phyloP scores from a whole-genome alignment of 2,113 vertebrate species.

The Eubucco bourcierii region DNA sequence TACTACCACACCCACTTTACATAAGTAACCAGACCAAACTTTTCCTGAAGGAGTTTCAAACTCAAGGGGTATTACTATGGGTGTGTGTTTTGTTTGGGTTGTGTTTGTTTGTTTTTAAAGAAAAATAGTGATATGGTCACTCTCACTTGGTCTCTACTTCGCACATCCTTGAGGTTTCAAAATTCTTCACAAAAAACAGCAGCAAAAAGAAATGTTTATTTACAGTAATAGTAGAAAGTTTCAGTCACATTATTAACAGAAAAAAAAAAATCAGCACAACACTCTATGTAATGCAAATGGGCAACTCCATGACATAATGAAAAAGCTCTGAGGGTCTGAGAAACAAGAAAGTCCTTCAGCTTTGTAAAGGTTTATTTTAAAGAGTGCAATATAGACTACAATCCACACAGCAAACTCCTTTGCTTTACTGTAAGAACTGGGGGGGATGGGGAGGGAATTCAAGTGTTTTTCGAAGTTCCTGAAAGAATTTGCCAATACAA shows the following conservation, averaged over 20 bases:
- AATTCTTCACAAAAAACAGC: not conserved
- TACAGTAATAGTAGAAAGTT: not conserved
- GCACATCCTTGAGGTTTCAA: not conserved
- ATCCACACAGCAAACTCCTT: not conserved
- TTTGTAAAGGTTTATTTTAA: not conserved
- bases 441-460: not conserved
- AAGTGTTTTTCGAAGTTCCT: not conserved
- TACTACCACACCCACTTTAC: not conserved
- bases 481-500: not conserved
- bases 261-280: not conserved
- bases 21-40: not conserved
- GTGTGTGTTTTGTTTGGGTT: not conserved
- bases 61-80: not conserved
- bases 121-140: not conserved
- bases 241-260: not conserved
- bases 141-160: not conserved
- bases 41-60: not conserved
- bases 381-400: not conserved
- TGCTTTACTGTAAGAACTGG: not conserved
- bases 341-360: not conserved
- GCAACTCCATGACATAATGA: not conserved
- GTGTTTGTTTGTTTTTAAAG: not conserved
- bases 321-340: not conserved
- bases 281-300: fast-evolving
- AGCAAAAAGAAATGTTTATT: not conserved